Evolutionary conservation across 2,113 vertebrate genomes (phyloP).

Genomic region (Telmatochromis sp.): DNA sequence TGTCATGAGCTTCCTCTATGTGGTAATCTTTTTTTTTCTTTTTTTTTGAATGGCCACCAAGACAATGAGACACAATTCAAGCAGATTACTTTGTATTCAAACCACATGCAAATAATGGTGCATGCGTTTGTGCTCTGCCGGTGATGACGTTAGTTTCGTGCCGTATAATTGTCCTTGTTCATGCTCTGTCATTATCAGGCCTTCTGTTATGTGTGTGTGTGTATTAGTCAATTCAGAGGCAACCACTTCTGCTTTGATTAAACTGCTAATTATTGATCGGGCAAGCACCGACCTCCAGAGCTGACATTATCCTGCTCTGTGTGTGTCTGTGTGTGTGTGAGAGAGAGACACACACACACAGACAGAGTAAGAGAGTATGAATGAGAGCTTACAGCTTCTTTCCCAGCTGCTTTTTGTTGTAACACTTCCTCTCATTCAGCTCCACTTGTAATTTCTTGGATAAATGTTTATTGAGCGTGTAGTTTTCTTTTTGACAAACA

Average conservation of each 20-base stretch:
- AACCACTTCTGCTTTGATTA: conserved; percentile 38
- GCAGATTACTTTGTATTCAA: not conserved
- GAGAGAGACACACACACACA: accelerated
- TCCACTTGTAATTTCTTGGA: not conserved
- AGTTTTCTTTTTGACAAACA: not conserved
- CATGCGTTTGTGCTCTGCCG: not conserved
- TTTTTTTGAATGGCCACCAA: not conserved
- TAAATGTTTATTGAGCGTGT: not conserved
- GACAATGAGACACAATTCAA: not conserved
- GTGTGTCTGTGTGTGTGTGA: accelerated
- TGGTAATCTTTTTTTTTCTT: not conserved
- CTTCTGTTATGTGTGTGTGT: not conserved
- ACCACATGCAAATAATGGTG: not conserved
- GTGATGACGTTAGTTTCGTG: not conserved
- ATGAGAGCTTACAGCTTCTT: not conserved
- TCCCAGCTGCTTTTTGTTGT: not conserved
- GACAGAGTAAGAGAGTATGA: not conserved
- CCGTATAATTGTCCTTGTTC: conserved; percentile 26
- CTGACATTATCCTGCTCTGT: not conserved
- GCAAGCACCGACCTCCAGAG: not conserved
- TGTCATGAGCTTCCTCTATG: not conserved
- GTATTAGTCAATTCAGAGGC: not conserved
- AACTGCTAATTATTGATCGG: conserved; percentile 36
- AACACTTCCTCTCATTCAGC: not conserved
- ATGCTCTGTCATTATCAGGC: conserved; percentile 26